phyloP scores from a whole-genome alignment of 2,888 invertebrate genomes.

The Drosophila ezoana region DNA sequence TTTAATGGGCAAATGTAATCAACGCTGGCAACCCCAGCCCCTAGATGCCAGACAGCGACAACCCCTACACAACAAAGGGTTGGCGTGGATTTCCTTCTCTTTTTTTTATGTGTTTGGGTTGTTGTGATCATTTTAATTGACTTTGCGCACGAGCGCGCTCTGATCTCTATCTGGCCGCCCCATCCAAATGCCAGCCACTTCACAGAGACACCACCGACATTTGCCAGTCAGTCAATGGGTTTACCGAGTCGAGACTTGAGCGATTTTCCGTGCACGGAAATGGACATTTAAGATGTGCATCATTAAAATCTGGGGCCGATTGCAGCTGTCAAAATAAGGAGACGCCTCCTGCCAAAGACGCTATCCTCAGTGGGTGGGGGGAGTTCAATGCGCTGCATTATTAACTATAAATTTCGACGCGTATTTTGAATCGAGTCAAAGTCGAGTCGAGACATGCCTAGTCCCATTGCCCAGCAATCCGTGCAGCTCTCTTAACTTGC shows the following conservation, averaged over 20 bases:
- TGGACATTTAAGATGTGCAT: conserved; percentile 54
- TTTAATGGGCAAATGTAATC: conserved; percentile 77
- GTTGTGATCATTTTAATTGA: conserved; percentile 80
- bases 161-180: conserved; percentile 45
- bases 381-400: conserved; percentile 63
- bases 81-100: conserved; percentile 3
- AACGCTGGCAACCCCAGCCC: conserved; percentile 61
- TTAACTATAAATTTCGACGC: conserved; percentile 27
- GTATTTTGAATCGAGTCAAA: conserved; percentile 34
- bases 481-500: conserved; percentile 8
- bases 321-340: conserved; percentile 72
- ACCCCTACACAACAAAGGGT: conserved; percentile 57
- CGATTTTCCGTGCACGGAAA: conserved; percentile 50
- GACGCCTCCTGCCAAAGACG: conserved; percentile 55
- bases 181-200: conserved; percentile 45
- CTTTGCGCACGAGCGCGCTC: conserved; percentile 77
- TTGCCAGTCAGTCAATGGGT: conserved; percentile 37
- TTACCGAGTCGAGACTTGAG: conserved; percentile 31
- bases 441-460: conserved; percentile 25
- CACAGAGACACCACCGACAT: conserved; percentile 19
- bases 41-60: conserved; percentile 8
- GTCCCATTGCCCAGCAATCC: conserved; percentile 13
- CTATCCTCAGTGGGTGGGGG: conserved; percentile 5
- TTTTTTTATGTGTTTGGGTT: conserved; percentile 46
- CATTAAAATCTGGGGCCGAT: conserved; percentile 43